These are phyloP conservation scores for Platygyra sinensis DNA, from an alignment of 64 coral and sea anemone genomes.

Conservation along the genomic window DNA sequence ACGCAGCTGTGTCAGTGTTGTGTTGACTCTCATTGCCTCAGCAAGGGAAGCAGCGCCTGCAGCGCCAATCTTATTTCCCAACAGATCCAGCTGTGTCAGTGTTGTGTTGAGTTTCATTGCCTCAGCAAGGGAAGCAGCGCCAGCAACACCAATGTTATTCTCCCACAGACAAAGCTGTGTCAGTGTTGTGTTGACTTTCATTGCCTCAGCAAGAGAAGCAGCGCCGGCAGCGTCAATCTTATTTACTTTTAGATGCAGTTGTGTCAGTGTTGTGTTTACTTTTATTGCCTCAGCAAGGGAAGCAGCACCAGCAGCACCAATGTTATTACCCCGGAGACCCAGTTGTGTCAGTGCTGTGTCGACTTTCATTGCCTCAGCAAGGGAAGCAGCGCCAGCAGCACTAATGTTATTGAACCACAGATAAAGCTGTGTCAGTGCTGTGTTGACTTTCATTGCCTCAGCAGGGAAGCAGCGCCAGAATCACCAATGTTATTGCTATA, in stretches of 20 bases:
- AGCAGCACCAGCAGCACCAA: neutral
- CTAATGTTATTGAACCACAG: neutral
- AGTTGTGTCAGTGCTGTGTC: neutral
- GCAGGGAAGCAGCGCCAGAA: too few species aligned
- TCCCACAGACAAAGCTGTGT: too few species aligned
- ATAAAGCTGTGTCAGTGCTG: neutral
- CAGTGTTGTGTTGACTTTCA: too few species aligned
- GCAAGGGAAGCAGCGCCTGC: neutral
- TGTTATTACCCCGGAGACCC: neutral
- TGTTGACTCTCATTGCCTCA: neutral
- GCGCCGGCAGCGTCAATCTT: too few species aligned
- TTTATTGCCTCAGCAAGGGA: neutral
- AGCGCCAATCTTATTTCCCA: neutral
- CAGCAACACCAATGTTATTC: too few species aligned
- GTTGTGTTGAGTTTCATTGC: neutral
- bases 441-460: neutral
- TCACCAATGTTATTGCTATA: too few species aligned
- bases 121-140: too few species aligned
- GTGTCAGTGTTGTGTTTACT: neutral
- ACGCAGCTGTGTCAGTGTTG: neutral
- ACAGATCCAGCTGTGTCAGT: neutral
- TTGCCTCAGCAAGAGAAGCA: too few species aligned
- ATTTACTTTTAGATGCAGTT: too few species aligned
- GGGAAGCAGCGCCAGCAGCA: neutral
- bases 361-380: neutral